Evolutionary conservation across 2,113 vertebrate species (phyloP).

Genomic region (Siniperca knerii): DNA sequence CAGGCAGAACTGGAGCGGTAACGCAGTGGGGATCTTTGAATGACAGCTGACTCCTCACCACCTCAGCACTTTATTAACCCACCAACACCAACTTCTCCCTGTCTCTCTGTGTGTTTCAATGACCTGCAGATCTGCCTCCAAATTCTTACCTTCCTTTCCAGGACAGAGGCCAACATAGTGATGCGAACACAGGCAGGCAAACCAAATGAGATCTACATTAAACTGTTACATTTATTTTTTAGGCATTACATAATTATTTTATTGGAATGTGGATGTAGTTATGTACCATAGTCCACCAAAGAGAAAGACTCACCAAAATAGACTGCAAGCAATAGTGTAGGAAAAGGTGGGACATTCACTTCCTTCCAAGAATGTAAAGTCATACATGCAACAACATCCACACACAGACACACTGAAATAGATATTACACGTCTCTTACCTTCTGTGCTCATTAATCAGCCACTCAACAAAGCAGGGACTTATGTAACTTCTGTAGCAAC

Average conservation of each 20-base stretch:
- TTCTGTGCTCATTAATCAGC: slow-evolving; percentile 54
- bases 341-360: background rate
- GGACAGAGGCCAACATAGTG: background rate
- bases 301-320: background rate
- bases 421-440: slow-evolving; percentile 5
- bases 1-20: background rate
- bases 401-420: slow-evolving; percentile 38
- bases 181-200: no score
- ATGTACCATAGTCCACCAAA: background rate
- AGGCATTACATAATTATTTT: no score
- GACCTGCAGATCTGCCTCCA: background rate
- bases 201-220: background rate
- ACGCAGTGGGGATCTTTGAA: slow-evolving; percentile 5
- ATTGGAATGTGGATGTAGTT: background rate
- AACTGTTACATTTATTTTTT: background rate
- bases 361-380: slow-evolving; percentile 35
- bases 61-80: slow-evolving; percentile 30
- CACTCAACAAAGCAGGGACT: slow-evolving; percentile 56
- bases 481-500: slow-evolving; percentile 60
- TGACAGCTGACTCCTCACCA: slow-evolving; percentile 36
- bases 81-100: background rate
- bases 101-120: background rate
- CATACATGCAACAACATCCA: slow-evolving; percentile 1
- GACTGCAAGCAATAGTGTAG: background rate
- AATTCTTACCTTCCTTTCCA: background rate